A percentile compares a stretch with the other conserved stretches of the same genome.
phyloP scores from a whole-genome alignment of 2,113 vertebrate genomes.

The Megaleporinus macrocephalus region DNA sequence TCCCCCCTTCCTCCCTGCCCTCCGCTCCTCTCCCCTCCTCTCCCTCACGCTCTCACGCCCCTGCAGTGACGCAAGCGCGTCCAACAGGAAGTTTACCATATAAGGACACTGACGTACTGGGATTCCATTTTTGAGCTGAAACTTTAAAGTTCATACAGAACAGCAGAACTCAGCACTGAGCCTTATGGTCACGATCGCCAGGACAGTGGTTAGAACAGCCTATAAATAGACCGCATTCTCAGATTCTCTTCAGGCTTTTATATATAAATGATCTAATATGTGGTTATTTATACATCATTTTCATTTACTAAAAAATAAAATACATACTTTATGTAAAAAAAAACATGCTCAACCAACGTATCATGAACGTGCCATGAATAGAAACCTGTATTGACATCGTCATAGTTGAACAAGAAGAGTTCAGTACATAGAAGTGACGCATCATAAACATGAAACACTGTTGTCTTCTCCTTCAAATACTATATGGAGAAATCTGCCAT shows the following conservation, averaged over 20 bases:
- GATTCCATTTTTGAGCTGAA: constrained; percentile 51
- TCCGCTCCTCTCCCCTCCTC: background rate
- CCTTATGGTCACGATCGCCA: background rate
- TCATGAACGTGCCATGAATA: no score
- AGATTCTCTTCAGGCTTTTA: background rate
- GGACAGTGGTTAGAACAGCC: background rate
- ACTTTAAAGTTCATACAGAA: background rate
- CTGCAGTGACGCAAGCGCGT: constrained; percentile 41
- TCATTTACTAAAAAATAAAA: no score
- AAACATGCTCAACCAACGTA: no score
- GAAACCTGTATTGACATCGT: no score
- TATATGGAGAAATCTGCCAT: no score
- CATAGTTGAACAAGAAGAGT: no score
- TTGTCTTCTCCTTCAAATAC: no score
- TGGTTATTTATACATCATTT: no score
- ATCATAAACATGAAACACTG: no score
- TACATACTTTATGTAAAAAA: no score
- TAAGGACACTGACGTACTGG: constrained; percentile 62
- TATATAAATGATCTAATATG: background rate
- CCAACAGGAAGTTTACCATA: constrained; percentile 59
- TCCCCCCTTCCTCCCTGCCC: no score
- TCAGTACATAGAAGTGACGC: no score
- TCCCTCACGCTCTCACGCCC: constrained; percentile 41
- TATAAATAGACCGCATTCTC: background rate
- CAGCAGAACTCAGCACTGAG: background rate